Evolutionary conservation across 2,797 vertebrate species (phyloP), one percentile per base, ranked within the genome.

Genomic region (Ispidina picta): DNA sequence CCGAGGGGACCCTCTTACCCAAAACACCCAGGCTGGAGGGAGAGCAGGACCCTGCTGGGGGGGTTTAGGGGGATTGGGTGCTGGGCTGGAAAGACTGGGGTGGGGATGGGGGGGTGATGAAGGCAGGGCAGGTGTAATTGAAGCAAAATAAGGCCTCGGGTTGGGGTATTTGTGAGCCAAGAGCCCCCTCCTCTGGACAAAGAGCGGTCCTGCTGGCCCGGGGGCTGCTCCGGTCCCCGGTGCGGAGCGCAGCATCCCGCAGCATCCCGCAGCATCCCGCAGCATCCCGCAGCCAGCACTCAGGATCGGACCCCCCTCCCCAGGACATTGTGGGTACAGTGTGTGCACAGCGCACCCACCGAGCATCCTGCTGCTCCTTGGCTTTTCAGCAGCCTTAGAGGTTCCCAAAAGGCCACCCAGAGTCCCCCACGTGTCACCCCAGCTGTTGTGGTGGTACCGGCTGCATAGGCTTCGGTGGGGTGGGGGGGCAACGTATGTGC

Each of bases 361-460:
- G 0, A 17, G 9, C 39, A 19, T 59, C 18, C 6, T 48, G 46
- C 84, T 51, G 63, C 68, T 82, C 63, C 49, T 75, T 83, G 88
- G 62, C 65, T 78, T 83, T 92, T 95, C 91, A 93, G 86, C 96
- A 75, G 79, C 62, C 94, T 93, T 77, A 92, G 92, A 94, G 78
- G 93, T 94, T 96, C 89, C 95, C n/a, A 28, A 31, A 33, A 19
- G 39, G 76, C 25, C 75, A 43, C 69, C 69, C 17, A 26, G 28
- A 26, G 41, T 28, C 56, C 52, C 46, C 64, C 5, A 0, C 8
- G 7, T 12, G 46, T 93, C 92, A 87, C 70, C 84, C 69, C 54
- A 82, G 88, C 35, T 12, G 14, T 22, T 31, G 7, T 2, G 6
- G 28, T 1, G 23, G 28, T 5, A 4, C 6, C 0, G 28, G 48